These are phyloP conservation scores for Hydrotaea diabolus DNA, from an alignment of 2,888 invertebrate species.

Conservation along the genomic window DNA sequence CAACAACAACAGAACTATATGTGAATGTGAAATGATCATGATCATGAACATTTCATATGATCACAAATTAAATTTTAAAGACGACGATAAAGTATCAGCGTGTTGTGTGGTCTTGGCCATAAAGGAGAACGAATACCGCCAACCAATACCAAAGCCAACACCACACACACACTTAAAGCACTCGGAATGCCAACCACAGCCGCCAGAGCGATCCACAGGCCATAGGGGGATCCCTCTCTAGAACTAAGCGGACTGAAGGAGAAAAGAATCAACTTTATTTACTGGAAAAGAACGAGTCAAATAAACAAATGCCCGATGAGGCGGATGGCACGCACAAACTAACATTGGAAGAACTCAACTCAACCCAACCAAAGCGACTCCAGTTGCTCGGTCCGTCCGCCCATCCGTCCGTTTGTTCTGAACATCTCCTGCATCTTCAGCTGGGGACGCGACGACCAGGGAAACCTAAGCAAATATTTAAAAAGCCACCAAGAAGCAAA, in stretches of 20 bases:
- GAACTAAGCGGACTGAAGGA: background rate
- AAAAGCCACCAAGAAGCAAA: slow-evolving; percentile 33
- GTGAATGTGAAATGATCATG: slow-evolving; percentile 54
- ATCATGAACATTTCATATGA: slow-evolving; percentile 58
- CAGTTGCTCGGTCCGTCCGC: background rate
- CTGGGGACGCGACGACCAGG: slow-evolving; percentile 20
- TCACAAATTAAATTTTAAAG: slow-evolving; percentile 42
- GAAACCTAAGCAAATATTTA: slow-evolving; percentile 47
- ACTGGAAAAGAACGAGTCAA: slow-evolving; percentile 48
- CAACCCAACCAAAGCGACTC: background rate
- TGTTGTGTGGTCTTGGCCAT: slow-evolving; percentile 18
- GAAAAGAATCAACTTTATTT: slow-evolving; percentile 20
- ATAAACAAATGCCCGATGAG: slow-evolving; percentile 54
- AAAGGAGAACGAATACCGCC: slow-evolving; percentile 59
- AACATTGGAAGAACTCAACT: slow-evolving; percentile 14
- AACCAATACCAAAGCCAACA: slow-evolving; percentile 45
- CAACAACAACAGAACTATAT: background rate
- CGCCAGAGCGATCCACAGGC: background rate
- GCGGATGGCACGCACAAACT: slow-evolving; percentile 36
- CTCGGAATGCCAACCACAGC: background rate
- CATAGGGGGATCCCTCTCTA: background rate
- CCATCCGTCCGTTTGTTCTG: slow-evolving; percentile 54
- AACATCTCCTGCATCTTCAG: slow-evolving; percentile 53
- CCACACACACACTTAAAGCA: background rate
- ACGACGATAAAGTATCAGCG: slow-evolving; percentile 36